Evolutionary conservation across 2,797 vertebrate species (phyloP), one percentile per base, ranked within the genome.

Genomic region (Crocidura indochinensis): DNA sequence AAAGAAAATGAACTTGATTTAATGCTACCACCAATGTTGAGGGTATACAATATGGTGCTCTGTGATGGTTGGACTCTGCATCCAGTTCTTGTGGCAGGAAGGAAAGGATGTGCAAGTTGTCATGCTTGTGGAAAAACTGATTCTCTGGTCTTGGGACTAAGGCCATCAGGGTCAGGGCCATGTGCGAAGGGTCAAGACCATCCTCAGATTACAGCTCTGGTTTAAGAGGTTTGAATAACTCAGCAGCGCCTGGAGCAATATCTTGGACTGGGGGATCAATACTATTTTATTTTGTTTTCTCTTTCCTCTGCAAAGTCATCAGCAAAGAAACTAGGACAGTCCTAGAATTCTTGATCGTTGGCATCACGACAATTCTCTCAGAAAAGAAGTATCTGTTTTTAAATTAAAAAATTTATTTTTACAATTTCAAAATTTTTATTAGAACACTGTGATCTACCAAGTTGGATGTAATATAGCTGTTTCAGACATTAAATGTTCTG

Each of bases 271-370:
- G 79, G 94, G 69, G 68, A 87, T 90, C 78, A 71, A 85, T 85
- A 29, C 44, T 73, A 53, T 74, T 91, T 87, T 84, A 31, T 82
- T 91, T 90, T 80, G 75, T 94, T 87, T 88, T 68, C 46, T 88
- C 49, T 72, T 83, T 86, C 76, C n/a, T 94, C 65, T 89, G 44
- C 68, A 83, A 89, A 94, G 73, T 94, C 91, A 88, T 91, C 60
- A 20, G 24, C 4, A n/a, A 44, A 31, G 29, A 78, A 83, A 79
- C 49, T 0, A 3, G 6, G 31, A 19, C 12, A 51, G 74, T 64
- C 51, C 65, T 78, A 22, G 82, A 87, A 83, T 94, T 90, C 87
- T 67, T n/a, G 31, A 84, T 94, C 51, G 29, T 11, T 85, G 87
- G 51, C 73, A 51, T 80, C 51, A 0, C 4, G 11, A 65, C 31